These are phyloP conservation scores for Protophormia terraenovae DNA, from an alignment of 2,888 invertebrate genomes.

Conservation along the genomic window DNA sequence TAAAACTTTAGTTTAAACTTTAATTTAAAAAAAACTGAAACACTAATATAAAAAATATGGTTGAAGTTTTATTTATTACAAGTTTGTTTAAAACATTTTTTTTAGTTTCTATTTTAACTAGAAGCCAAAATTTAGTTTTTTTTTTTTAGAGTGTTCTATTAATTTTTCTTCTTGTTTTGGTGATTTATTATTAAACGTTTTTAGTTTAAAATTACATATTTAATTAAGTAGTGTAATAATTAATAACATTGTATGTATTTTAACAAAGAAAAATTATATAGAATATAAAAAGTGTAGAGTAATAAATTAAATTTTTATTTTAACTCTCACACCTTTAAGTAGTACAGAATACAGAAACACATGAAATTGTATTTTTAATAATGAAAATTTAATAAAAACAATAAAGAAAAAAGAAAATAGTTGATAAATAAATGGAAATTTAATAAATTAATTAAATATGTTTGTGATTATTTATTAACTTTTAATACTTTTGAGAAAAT, in stretches of 20 bases:
- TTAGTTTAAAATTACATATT: constrained; percentile 14
- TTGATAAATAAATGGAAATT: constrained; percentile 52
- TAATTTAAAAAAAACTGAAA: no score
- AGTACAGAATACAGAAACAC: constrained; percentile 30
- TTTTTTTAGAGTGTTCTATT: not conserved
- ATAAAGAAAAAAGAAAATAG: constrained; percentile 18
- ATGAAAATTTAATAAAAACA: constrained; percentile 12
- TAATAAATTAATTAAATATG: constrained; percentile 31
- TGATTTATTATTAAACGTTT: constrained; percentile 27
- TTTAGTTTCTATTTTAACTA: constrained; percentile 14
- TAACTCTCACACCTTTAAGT: constrained; percentile 2
- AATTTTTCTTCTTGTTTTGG: not conserved
- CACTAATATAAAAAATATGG: not conserved
- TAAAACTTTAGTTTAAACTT: not conserved
- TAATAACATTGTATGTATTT: constrained; percentile 53
- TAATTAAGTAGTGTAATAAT: constrained; percentile 49
- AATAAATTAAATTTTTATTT: constrained; percentile 25
- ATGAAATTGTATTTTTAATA: constrained; percentile 42
- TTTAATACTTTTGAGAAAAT: constrained; percentile 34
- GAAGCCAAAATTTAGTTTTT: not conserved
- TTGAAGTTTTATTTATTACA: not conserved
- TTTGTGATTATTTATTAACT: constrained; percentile 19
- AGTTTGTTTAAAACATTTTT: not conserved
- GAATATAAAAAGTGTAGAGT: constrained; percentile 25
- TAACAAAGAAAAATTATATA: constrained; percentile 29